A percentile compares a stretch with the other conserved stretches of the same genome.
These are phyloP conservation scores for Pandion haliaetus DNA, from an alignment of 2,113 vertebrate species.

Conservation along the genomic window DNA sequence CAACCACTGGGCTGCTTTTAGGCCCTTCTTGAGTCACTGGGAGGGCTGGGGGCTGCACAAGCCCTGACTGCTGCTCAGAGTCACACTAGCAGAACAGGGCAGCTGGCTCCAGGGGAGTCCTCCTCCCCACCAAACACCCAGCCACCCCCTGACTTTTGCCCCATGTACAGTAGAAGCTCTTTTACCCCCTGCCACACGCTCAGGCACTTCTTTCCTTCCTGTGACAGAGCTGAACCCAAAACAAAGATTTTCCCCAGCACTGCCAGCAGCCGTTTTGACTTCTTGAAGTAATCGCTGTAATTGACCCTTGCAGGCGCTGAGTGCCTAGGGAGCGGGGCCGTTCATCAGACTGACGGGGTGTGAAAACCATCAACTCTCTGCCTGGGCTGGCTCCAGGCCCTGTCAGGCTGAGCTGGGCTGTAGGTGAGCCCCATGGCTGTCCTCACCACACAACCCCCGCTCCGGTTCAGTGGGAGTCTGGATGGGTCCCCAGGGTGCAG, in stretches of 20 bases:
- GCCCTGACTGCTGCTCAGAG: neutral
- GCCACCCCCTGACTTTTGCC: neutral
- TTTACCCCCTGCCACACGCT: neutral
- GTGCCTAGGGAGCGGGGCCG: neutral
- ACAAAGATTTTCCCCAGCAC: constrained; percentile 32
- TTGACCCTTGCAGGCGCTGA: constrained; percentile 59
- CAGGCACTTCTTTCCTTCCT: neutral
- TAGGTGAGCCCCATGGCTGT: accelerated
- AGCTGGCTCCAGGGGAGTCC: neutral
- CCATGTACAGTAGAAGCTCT: neutral
- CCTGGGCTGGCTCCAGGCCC: neutral
- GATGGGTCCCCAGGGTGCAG: neutral
- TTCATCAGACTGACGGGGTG: constrained; percentile 17
- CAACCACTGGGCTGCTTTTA: neutral
- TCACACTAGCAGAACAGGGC: neutral
- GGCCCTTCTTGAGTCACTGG: neutral
- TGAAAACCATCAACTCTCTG: constrained; percentile 16
- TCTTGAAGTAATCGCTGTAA: constrained; percentile 61
- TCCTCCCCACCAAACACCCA: neutral
- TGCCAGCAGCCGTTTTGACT: constrained; percentile 37
- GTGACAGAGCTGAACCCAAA: neutral
- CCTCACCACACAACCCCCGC: accelerated
- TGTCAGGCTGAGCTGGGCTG: neutral
- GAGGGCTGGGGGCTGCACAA: neutral
- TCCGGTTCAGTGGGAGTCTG: accelerated